phyloP scores from a whole-genome alignment of 2,797 vertebrate genomes.

The Pterois miles region DNA sequence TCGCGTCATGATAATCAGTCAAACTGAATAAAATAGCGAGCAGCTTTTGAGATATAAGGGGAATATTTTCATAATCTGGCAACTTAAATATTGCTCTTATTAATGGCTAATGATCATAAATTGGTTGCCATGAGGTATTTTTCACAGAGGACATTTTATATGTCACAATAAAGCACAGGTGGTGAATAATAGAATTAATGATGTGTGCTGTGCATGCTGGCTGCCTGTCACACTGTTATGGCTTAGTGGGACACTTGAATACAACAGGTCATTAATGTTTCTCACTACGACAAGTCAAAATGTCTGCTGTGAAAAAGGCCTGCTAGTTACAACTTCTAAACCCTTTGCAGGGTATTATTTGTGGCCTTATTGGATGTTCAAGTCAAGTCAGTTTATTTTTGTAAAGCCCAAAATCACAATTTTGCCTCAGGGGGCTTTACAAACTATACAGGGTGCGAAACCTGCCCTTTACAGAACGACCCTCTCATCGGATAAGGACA shows the following conservation, averaged over 20 bases:
- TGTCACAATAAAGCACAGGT: not conserved
- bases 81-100: not conserved
- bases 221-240: not conserved
- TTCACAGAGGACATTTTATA: not conserved
- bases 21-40: not conserved
- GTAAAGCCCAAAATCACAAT: too few relatives aligned
- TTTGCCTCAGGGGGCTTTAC: too few relatives aligned
- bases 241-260: not conserved
- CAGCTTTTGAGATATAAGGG: not conserved
- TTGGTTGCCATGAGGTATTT: not conserved
- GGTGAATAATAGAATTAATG: not conserved
- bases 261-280: not conserved
- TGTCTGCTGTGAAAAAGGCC: not conserved
- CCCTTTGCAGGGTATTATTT: not conserved
- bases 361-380: not conserved
- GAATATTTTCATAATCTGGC: not conserved
- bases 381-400: too few relatives aligned
- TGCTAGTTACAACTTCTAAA: not conserved
- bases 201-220: not conserved
- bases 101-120: not conserved
- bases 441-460: too few relatives aligned
- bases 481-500: too few relatives aligned
- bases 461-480: too few relatives aligned
- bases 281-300: not conserved
- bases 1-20: constrained; percentile 2